Evolutionary conservation across 2,888 invertebrate species (phyloP), one percentile per base, ranked within the genome.

Genomic region (Muschampia staudingeri): DNA sequence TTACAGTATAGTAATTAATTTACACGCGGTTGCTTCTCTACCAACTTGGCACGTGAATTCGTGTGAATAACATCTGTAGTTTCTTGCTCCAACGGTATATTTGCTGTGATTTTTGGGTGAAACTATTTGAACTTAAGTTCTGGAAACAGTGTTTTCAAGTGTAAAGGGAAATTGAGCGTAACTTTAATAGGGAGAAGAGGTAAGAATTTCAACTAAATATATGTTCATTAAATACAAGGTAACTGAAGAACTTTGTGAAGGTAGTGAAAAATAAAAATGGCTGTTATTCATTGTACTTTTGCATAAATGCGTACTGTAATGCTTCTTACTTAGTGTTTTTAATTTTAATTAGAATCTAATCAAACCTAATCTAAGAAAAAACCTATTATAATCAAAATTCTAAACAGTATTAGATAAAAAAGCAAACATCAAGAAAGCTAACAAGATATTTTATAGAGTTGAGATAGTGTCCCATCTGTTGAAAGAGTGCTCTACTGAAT

Each of bases 1-100:
- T 93, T 93, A 93, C 90, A 90, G 89, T 89, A 88, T 87, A 90
- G 91, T 91, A 92, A 93, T 92, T 93, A 91, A 90, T 88, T 90
- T 83, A 93, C 91, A 90, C 89, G 88, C 87, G 91, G 83, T 89
- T 91, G 88, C 85, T 91, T 86, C 88, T 88, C 88, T 85, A 88
- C 89, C 88, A 89, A 87, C 88, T 89, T 84, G 84, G 85, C 88
- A 83, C 89, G 91, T 91, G 92, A 91, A 90, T 90, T 92, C 91
- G 90, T 91, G 91, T 92, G 92, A 82, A 87, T 88, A 89, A 86
- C 88, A 86, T 84, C 85, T 88, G 87, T 78, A 78, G 71, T 72
- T 65, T 30, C 61, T 61, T 52, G 19, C 77, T 70, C 37, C 44
- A 52, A 52, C 76, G 65, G 40, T 71, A 42, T 42, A 61, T 78